Percentiles rank a stretch among this genome's conserved stretches.
Evolutionary conservation across 2,797 vertebrate genomes (phyloP).

Genomic region (Melanotaenia parkinsoni): DNA sequence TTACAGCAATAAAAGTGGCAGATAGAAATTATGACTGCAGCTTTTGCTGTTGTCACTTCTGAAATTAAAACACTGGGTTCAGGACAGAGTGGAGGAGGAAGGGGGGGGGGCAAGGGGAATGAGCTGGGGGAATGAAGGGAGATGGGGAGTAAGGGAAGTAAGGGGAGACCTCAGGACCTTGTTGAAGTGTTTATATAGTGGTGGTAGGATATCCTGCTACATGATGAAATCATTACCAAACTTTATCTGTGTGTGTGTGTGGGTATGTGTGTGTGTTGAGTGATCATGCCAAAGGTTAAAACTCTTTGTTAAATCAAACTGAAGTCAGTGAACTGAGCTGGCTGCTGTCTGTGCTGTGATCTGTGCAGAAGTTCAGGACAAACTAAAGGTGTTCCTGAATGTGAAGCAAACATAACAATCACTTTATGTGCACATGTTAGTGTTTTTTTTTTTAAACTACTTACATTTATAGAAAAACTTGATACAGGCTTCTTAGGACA

Average conservation of each 20-base stretch:
- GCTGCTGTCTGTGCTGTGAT: not conserved
- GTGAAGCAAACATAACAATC: not conserved
- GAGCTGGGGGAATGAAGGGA: conserved; percentile 19
- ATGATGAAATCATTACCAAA: conserved; percentile 65
- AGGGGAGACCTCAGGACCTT: conserved; percentile 50
- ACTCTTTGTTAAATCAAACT: conserved; percentile 25
- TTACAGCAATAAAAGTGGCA: not conserved
- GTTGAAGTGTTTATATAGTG: conserved; percentile 61
- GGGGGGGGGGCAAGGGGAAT: not conserved
- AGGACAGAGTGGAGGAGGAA: conserved; percentile 20
- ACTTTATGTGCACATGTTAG: not conserved
- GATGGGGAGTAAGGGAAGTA: conserved; percentile 34
- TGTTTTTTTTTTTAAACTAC: not conserved
- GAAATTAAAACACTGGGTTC: conserved; percentile 22
- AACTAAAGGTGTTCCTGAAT: not conserved
- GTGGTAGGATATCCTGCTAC: conserved; percentile 75
- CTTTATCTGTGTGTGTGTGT: conserved; percentile 5
- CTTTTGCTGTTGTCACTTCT: conserved; percentile 14
- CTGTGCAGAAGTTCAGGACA: not conserved
- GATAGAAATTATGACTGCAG: not conserved
- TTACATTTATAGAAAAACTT: too few relatives aligned
- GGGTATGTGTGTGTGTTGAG: conserved; percentile 27
- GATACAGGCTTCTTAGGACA: too few relatives aligned
- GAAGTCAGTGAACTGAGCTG: conserved; percentile 3
- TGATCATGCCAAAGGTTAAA: conserved; percentile 33